phyloP scores from a whole-genome alignment of 2,797 vertebrate genomes.

The Cyprinella venusta region DNA sequence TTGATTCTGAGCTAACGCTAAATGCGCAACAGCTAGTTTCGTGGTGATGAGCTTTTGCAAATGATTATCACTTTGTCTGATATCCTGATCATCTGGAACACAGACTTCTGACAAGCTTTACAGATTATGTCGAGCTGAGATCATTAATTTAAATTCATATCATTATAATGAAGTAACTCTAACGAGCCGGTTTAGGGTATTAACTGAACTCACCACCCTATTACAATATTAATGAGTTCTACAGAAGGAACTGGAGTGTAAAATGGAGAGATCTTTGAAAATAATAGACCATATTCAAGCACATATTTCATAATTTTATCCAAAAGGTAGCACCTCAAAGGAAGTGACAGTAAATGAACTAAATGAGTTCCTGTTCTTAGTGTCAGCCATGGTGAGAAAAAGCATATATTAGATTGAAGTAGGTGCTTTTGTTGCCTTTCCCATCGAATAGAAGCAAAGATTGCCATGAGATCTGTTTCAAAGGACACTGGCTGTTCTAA shows the following conservation, averaged over 20 bases:
- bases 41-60: conserved; percentile 19
- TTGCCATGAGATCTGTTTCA: neutral
- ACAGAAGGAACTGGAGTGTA: conserved; percentile 53
- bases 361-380: neutral
- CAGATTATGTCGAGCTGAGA: conserved; percentile 51
- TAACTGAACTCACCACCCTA: conserved; percentile 57
- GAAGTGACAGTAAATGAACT: conserved; percentile 15
- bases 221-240: conserved; percentile 63
- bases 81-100: conserved; percentile 52
- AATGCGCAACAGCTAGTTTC: neutral
- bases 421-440: neutral
- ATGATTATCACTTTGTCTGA: conserved; percentile 48
- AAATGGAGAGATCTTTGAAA: conserved; percentile 55
- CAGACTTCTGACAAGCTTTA: conserved; percentile 56
- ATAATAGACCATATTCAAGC: conserved; percentile 35
- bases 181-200: conserved; percentile 55
- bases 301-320: conserved; percentile 33
- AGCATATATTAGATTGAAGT: neutral
- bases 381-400: neutral
- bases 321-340: conserved; percentile 21
- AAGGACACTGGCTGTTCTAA: neutral
- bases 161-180: conserved; percentile 60
- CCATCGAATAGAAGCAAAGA: neutral
- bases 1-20: neutral
- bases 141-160: conserved; percentile 61